Evolutionary conservation across 2,113 vertebrate genomes (phyloP), one percentile per base, ranked within the genome.

Genomic region (Nothoprocta pentlandii): DNA sequence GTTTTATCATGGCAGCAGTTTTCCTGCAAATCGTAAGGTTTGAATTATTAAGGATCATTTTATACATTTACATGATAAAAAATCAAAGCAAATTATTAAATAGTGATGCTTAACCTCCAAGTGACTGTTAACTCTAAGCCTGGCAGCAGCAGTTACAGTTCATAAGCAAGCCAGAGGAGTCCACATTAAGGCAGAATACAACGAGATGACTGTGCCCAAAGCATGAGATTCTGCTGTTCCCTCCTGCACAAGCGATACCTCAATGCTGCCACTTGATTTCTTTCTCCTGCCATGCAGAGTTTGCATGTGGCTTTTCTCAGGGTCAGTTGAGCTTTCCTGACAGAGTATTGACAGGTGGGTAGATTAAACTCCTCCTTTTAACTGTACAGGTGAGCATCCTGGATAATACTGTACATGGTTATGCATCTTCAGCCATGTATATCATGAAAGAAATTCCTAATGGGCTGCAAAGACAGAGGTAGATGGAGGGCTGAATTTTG

Each of bases 121-220:
- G 6, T 75, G 47, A 84, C 64, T 42, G 47, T 80, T 78, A 64
- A 44, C 51, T 88, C 63, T 0, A 8, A 69, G 64, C 53, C 88
- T 93, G 81, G 88, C 64, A 96, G 87, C 85, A 92, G 80, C 85
- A 96, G 87, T 92, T 95, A 95, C 79, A 89, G 58, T 34, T 95
- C 95, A 90, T 87, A 86, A 97, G 46, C 93, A 89, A 90, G 39
- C 54, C 92, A 92, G 84, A 87, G 47, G 73, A 42, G 44, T 58
- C 94, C 80, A 53, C 44, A 3, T 62, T 14, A 4, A 62, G 73
- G 51, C 22, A 63, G 61, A 93, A 74, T 63, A 85, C 36, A 66
- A 39, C 3, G 15, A 78, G 68, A 82, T 42, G 89, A 87, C 62
- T 22, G 34, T 73, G 63, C 73, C 80, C 87, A 75, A 90, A 85